A percentile compares a stretch with the other conserved stretches of the same genome.
Evolutionary conservation across 2,113 vertebrate species (phyloP).

Genomic region (Pycnonotus jocosus): DNA sequence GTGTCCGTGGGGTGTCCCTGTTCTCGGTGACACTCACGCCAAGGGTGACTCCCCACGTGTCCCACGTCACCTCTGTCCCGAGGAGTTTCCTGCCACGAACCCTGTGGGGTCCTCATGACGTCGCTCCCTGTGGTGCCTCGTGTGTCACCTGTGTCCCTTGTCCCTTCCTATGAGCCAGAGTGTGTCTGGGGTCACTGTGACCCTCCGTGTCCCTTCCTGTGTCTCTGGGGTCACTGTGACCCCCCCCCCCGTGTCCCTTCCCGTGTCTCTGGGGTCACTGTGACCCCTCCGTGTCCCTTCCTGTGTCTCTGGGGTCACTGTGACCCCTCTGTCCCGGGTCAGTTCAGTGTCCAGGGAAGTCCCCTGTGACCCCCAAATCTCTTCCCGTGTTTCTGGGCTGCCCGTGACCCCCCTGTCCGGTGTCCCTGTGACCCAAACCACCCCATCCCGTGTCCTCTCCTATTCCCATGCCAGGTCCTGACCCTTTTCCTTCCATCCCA

Average conservation of each 20-base stretch:
- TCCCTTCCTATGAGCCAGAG: rapidly evolving
- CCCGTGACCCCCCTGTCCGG: rapidly evolving
- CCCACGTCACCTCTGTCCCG: rapidly evolving
- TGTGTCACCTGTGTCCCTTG: background rate
- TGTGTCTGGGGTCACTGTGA: rapidly evolving
- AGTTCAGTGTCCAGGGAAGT: too few species aligned
- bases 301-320: rapidly evolving
- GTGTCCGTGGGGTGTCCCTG: rapidly evolving
- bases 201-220: background rate
- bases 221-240: rapidly evolving
- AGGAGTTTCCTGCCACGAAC: rapidly evolving
- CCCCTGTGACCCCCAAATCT: rapidly evolving
- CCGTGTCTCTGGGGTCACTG: rapidly evolving
- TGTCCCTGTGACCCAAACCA: rapidly evolving
- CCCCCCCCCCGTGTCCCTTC: background rate
- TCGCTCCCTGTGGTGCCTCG: rapidly evolving
- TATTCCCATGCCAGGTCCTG: too few species aligned
- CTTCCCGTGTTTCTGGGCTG: rapidly evolving
- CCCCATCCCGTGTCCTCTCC: background rate
- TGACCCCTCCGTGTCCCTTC: background rate
- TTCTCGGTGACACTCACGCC: rapidly evolving
- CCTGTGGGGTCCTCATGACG: rapidly evolving
- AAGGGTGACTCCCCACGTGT: rapidly evolving
- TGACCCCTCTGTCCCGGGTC: rapidly evolving
- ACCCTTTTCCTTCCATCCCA: too few species aligned